Evolutionary conservation across 2,113 vertebrate genomes (phyloP).

Genomic region (Apteryx mantelli): DNA sequence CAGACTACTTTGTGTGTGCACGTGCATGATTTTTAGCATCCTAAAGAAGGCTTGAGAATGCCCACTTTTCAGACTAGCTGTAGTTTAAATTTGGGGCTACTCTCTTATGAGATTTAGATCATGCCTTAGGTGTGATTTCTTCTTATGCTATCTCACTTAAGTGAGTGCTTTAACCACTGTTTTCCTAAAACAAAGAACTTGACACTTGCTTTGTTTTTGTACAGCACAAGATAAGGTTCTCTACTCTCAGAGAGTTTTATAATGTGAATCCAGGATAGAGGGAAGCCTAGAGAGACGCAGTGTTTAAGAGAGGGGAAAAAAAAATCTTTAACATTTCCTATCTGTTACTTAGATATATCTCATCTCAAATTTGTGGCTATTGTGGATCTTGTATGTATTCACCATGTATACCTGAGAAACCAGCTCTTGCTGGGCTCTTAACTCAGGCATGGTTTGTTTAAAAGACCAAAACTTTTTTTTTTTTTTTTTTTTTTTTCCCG

Average conservation of each 20-base stretch:
- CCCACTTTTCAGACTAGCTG: not conserved
- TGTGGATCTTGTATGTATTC: no score
- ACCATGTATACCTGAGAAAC: no score
- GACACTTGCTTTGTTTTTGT: not conserved
- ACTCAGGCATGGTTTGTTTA: not conserved
- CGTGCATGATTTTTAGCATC: not conserved
- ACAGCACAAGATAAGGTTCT: not conserved
- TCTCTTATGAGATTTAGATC: not conserved
- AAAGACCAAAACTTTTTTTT: not conserved
- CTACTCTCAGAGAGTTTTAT: not conserved
- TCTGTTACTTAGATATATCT: no score
- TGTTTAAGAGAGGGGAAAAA: no score
- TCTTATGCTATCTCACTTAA: not conserved
- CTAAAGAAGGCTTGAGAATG: not conserved
- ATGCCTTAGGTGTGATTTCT: not conserved
- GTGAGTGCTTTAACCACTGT: not conserved
- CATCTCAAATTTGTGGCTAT: no score
- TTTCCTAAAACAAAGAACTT: not conserved
- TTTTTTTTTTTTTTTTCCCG: no score
- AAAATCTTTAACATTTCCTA: no score
- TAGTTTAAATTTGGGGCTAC: not conserved
- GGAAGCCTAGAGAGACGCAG: not conserved
- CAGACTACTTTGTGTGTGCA: rapidly evolving
- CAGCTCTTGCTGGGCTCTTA: no score
- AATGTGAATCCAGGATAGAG: not conserved